Evolutionary conservation across 1,140 invertebrate species (phyloP), one percentile per base, ranked within the genome.

Genomic region (Scaptodrosophila lebanonensis): DNA sequence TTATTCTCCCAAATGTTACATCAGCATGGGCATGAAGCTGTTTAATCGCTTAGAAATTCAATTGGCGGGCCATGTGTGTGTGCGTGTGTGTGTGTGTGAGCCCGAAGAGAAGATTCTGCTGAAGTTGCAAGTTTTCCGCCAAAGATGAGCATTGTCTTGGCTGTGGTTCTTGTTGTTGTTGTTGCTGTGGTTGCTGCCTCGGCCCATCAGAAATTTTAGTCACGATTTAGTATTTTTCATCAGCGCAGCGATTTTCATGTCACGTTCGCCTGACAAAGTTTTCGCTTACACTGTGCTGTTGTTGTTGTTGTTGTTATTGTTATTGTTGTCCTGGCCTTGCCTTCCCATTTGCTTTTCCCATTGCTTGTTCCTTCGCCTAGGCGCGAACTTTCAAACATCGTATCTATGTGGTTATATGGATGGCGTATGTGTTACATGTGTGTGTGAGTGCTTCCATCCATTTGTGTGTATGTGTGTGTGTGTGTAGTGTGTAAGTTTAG

Each of bases 221-320:
- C 66, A 69, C 66, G 66, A 69, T 69, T 69, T 69, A 57, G 66
- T 60, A 69, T 69, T 69, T 69, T 69, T 68, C 66, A 68, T 68
- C 66, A 67, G 62, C 61, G 65, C 64, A 68, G 66, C 65, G 66
- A 68, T 68, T 68, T 68, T 69, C 66, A 69, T 63, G 66, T 69
- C 66, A 69, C 66, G 66, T 69, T 68, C 53, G 45, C 49, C 61
- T 66, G 62, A 66, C 62, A 66, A 66, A 66, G 63, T 66, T 66
- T 66, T 39, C 62, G 49, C 27, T n/a, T 33, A 25, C 22, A 4
- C 22, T 25, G 3, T 25, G 22, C 22, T 4, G 3, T 3, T 8
- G 22, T 25, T n/a, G n/a, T n/a, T n/a, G n/a, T n/a, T n/a, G n/a
- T n/a, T n/a, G n/a, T n/a, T n/a, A n/a, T n/a, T n/a, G n/a, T n/a